Evolutionary conservation across 2,888 invertebrate genomes (phyloP), one percentile per base, ranked within the genome.

Genomic region (Spodoptera exigua): DNA sequence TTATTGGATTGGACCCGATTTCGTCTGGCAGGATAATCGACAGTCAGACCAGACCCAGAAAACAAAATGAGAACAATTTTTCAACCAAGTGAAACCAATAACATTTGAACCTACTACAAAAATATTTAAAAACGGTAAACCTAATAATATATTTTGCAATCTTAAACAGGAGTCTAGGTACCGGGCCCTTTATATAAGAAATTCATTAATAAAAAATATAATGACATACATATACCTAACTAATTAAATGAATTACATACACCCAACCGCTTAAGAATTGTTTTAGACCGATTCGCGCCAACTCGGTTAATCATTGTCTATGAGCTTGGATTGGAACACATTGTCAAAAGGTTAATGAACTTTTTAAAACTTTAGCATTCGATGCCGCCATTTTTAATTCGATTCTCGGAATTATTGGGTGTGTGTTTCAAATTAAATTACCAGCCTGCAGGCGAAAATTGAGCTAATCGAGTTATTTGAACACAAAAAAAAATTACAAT

Each of bases 311-410:
- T 39, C 64, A 37, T 59, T 34, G 17, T 41, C 27, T 27, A 27
- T 27, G 27, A 27, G 7, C 7, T 11, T 37, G 45, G 32, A 48
- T 11, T 37, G 45, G 32, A 48, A 37, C 44, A 39, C 66, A 66
- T 53, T 68, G 48, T 73, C 49, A 60, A 68, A 73, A 55, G 74
- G 69, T 68, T 55, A 48, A 37, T 43, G 54, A 68, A 54, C 74
- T 27, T 27, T 55, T 49, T 32, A 52, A 54, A 49, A 47, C 16
- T 54, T 41, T 47, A 51, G 40, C 27, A 68, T 73, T 48, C 54
- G 36, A 16, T 10, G 12, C 44, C 16, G 51, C 69, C 69, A 73
- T 69, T 73, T 68, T 60, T 60, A 67, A 73, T 73, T 61, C 48
- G 14, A 37, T 59, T 51, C 61, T 67, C 34, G 32, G 47, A 51